These are phyloP conservation scores for Aphelenchoides fujianensis DNA, from an alignment of 1,140 invertebrate genomes.

Conservation along the genomic window DNA sequence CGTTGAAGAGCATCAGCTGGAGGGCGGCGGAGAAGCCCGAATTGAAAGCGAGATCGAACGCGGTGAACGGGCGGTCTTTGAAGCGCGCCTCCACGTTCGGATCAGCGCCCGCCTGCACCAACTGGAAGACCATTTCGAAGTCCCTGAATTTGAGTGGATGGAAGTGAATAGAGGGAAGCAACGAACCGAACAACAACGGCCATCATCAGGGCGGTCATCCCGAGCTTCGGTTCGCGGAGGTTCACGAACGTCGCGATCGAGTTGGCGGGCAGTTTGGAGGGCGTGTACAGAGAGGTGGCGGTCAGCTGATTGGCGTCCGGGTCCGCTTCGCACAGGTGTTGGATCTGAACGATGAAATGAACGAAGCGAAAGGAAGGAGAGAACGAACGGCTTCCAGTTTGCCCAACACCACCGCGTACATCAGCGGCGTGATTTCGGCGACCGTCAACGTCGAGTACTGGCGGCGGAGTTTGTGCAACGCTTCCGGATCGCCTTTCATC, in stretches of 20 bases:
- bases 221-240: slow-evolving; percentile 19
- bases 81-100: background rate
- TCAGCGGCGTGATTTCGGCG: slow-evolving; percentile 29
- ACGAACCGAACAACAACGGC: slow-evolving; percentile 14
- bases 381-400: slow-evolving; percentile 20
- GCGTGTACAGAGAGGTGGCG: background rate
- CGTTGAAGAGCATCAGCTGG: background rate
- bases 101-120: slow-evolving; percentile 20
- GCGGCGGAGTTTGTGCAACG: slow-evolving; percentile 8
- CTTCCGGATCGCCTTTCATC: slow-evolving; percentile 1
- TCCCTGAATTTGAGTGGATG: slow-evolving; percentile 14
- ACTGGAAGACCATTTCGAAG: slow-evolving; percentile 23
- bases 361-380: background rate
- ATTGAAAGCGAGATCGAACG: background rate
- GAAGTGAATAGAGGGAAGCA: background rate
- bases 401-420: slow-evolving; percentile 39
- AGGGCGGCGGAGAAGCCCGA: background rate
- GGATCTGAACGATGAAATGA: background rate
- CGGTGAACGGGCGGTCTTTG: slow-evolving; percentile 1
- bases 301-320: background rate
- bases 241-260: slow-evolving; percentile 8
- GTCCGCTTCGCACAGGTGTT: background rate
- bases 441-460: background rate
- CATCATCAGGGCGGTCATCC: slow-evolving; percentile 24
- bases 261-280: background rate